phyloP scores from a whole-genome alignment of 2,113 vertebrate species.

The Gadus chalcogrammus region DNA sequence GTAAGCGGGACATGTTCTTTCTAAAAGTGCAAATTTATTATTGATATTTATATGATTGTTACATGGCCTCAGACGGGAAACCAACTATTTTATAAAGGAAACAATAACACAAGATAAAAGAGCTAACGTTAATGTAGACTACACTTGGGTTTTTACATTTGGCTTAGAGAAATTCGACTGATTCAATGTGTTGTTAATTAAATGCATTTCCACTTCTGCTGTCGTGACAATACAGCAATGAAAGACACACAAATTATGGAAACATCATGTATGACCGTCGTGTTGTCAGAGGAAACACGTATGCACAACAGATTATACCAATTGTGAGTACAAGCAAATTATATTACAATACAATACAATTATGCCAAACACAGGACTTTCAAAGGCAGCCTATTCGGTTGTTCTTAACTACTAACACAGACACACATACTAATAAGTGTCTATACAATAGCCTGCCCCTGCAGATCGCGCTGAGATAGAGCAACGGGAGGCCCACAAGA shows the following conservation, averaged over 20 bases:
- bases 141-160: background rate
- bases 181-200: background rate
- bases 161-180: background rate
- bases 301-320: constrained; percentile 63
- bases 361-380: no score
- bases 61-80: background rate
- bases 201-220: constrained; percentile 4
- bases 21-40: background rate
- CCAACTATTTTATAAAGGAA: background rate
- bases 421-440: background rate
- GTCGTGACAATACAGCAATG: constrained; percentile 62
- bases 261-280: constrained; percentile 91
- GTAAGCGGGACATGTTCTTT: constrained; percentile 66
- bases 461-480: constrained; percentile 63
- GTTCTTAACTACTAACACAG: no score
- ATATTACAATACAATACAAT: no score
- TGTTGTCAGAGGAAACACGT: constrained; percentile 88
- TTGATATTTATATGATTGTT: background rate
- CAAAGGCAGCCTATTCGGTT: no score
- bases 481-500: constrained; percentile 65
- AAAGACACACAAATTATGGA: constrained; percentile 54
- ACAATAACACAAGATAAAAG: background rate
- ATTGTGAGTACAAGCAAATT: constrained; percentile 51
- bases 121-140: background rate
- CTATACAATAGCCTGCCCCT: background rate